Conservation (phyloP, 2,797 vertebrate genomes). For the Acanthopagrus latus region DNA sequence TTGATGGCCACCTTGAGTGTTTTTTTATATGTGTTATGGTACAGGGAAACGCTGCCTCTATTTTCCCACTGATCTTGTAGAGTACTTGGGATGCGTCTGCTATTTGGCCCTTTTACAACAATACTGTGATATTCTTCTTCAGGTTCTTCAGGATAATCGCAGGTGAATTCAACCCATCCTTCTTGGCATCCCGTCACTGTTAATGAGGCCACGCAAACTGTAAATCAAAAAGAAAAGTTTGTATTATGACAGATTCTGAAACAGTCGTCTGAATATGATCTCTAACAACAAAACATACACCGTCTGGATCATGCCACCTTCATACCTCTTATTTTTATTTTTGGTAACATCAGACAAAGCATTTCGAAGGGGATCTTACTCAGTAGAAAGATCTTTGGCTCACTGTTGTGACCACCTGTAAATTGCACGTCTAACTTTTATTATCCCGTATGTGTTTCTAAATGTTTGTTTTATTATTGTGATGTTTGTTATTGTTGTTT, state of each 20-base stretch:
- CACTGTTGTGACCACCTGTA: not conserved
- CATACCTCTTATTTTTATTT: too few species aligned
- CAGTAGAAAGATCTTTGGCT: too few species aligned
- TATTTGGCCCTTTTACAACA: rapidly evolving
- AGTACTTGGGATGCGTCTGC: rapidly evolving
- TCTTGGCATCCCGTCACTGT: rapidly evolving
- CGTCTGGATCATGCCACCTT: not conserved
- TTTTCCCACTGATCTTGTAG: rapidly evolving
- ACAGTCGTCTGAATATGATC: not conserved
- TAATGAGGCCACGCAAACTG: not conserved
- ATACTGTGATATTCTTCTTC: rapidly evolving
- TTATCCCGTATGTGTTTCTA: too few species aligned
- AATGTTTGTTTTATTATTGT: too few species aligned
- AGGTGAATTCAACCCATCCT: constrained; percentile 36
- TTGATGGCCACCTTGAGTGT: not conserved
- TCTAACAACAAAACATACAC: not conserved
- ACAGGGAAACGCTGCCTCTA: rapidly evolving
- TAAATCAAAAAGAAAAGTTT: constrained; percentile 1
- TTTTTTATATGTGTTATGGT: not conserved
- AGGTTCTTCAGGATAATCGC: not conserved
- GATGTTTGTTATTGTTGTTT: too few species aligned
- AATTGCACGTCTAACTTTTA: not conserved
- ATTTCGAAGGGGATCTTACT: too few species aligned
- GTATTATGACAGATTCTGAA: not conserved
- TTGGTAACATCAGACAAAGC: too few species aligned